These are phyloP conservation scores for Cetonia aurata DNA, from an alignment of 2,888 invertebrate species.

Conservation along the genomic window DNA sequence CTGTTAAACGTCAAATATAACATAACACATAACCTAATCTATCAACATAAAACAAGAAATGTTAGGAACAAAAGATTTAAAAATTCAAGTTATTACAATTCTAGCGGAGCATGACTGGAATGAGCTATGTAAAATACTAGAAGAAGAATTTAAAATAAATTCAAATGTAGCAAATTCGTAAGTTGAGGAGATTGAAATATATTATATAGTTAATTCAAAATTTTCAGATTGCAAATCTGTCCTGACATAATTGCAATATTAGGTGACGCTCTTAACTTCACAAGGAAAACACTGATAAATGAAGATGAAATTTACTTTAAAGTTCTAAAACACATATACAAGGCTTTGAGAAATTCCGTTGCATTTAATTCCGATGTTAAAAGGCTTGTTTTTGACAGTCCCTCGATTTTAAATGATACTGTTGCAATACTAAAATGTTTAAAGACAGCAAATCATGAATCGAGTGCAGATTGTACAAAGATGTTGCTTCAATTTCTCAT, in stretches of 20 bases:
- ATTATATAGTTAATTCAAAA: background rate
- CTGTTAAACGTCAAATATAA: background rate
- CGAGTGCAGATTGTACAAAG: conserved; percentile 46
- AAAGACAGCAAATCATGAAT: conserved; percentile 30
- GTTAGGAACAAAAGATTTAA: conserved; percentile 13
- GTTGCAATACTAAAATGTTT: conserved; percentile 18
- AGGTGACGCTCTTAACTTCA: conserved; percentile 17
- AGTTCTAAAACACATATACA: conserved; percentile 34
- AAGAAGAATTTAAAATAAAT: conserved; percentile 37
- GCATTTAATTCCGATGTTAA: conserved; percentile 49
- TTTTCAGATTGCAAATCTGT: conserved; percentile 26
- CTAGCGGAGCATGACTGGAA: conserved; percentile 19
- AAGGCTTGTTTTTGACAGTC: conserved; percentile 47
- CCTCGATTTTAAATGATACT: conserved; percentile 45
- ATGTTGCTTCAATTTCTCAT: conserved; percentile 53
- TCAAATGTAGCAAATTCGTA: conserved; percentile 30
- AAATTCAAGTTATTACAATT: conserved; percentile 20
- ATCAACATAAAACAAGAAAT: conserved; percentile 10
- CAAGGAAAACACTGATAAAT: background rate
- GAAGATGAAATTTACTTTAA: conserved; percentile 14
- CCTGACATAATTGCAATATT: conserved; percentile 21
- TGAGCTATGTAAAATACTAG: conserved; percentile 27
- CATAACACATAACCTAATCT: conserved; percentile 9
- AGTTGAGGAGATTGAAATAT: background rate
- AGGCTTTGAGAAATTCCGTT: conserved; percentile 50